Percentiles rank a stretch among this genome's conserved stretches.
Evolutionary conservation across 92 coral and sea anemone genomes (phyloP).

Genomic region (Palythoa heliodiscus): DNA sequence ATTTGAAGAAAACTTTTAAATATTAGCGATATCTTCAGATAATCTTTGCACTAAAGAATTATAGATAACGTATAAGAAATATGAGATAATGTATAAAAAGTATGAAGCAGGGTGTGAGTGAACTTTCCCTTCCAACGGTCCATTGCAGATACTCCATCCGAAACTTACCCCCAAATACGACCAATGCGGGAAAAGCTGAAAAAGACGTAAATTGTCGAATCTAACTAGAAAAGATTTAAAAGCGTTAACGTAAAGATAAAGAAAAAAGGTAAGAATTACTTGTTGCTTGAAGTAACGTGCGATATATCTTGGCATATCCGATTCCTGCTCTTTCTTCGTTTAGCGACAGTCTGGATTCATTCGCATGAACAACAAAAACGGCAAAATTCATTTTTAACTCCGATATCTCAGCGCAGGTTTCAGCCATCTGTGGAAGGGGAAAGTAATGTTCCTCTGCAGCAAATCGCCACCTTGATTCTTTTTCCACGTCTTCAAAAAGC

Average conservation of each 20-base stretch:
- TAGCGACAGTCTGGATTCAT: slow-evolving; percentile 62
- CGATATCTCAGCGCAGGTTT: slow-evolving; percentile 17
- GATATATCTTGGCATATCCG: slow-evolving; percentile 59
- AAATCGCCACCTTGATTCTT: slow-evolving; percentile 26
- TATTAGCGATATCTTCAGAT: no score
- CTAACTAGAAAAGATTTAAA: neutral
- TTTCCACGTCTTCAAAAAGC: slow-evolving; percentile 45
- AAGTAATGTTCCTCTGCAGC: slow-evolving; percentile 32
- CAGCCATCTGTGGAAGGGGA: slow-evolving; percentile 44
- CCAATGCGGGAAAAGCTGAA: neutral
- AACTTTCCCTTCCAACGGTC: slow-evolving; percentile 3
- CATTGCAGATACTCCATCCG: neutral
- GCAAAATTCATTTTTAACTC: slow-evolving; percentile 55
- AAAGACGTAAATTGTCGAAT: neutral
- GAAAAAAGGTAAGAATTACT: slow-evolving; percentile 8
- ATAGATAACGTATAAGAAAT: neutral
- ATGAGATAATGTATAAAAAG: neutral
- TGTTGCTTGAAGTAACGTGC: slow-evolving; percentile 45
- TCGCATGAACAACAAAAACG: slow-evolving; percentile 68
- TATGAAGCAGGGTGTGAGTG: neutral
- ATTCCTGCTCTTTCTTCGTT: slow-evolving; percentile 69
- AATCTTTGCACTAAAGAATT: neutral
- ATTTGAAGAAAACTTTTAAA: no score
- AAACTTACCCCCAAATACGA: neutral
- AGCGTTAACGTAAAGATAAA: neutral